Conservation (phyloP, 2,888 invertebrate species). For the Meliscaeva auricollis region DNA sequence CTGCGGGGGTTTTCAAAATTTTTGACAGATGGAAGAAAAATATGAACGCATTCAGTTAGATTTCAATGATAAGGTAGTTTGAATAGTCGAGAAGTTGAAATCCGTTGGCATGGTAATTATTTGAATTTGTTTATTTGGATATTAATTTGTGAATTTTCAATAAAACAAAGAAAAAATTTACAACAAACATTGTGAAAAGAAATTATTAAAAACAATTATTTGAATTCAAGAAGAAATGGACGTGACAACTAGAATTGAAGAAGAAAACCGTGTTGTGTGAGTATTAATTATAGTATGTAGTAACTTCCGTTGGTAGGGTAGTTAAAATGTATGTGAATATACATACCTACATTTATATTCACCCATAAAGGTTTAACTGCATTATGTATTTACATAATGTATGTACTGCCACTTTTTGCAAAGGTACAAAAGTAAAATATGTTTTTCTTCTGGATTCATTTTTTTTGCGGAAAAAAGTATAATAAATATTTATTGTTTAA, state of each 20-base stretch:
- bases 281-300: not conserved
- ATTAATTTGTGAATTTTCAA: not conserved
- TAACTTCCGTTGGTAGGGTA: too few species aligned
- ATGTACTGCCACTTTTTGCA: too few species aligned
- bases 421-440: too few species aligned
- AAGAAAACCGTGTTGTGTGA: constrained; percentile 54
- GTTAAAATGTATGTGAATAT: too few species aligned
- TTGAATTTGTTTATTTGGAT: constrained; percentile 53
- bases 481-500: too few species aligned
- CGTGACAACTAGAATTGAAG: constrained; percentile 70
- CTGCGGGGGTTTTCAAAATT: constrained; percentile 20
- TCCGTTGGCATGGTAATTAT: constrained; percentile 59
- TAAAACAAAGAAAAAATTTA: not conserved
- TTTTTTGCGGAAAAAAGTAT: too few species aligned
- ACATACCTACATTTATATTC: too few species aligned
- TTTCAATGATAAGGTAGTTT: constrained; percentile 34
- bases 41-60: constrained; percentile 50
- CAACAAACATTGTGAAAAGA: not conserved
- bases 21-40: constrained; percentile 34
- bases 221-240: constrained; percentile 49
- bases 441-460: too few species aligned
- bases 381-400: too few species aligned
- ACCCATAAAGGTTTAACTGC: too few species aligned
- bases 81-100: not conserved
- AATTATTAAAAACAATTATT: not conserved